Evolutionary conservation across 2,113 vertebrate genomes (phyloP).

Genomic region (Neogobius melanostomus): DNA sequence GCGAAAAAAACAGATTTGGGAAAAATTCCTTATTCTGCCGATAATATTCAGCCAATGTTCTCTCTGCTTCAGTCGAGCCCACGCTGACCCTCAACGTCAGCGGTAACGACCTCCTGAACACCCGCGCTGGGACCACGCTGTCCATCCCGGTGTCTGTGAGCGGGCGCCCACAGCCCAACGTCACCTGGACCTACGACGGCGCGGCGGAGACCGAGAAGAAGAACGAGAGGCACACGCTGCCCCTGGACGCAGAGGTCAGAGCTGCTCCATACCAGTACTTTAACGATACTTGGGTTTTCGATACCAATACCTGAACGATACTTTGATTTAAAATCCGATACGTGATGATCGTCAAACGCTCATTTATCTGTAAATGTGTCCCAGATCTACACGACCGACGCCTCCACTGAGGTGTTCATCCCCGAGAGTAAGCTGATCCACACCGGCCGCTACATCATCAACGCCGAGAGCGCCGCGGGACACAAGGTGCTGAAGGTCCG

Average conservation of each 20-base stretch:
- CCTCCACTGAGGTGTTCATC: slow-evolving; percentile 82
- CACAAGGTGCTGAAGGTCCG: slow-evolving; percentile 88
- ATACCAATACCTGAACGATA: too few relatives aligned
- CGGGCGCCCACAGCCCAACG: slow-evolving; percentile 88
- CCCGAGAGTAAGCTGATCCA: slow-evolving; percentile 86
- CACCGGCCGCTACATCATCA: slow-evolving; percentile 90
- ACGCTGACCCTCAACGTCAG: slow-evolving; percentile 84
- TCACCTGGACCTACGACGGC: slow-evolving; percentile 94
- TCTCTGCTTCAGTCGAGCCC: slow-evolving; percentile 82
- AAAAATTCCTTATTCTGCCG: too few relatives aligned
- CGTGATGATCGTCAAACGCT: too few relatives aligned
- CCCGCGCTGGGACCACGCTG: slow-evolving; percentile 84
- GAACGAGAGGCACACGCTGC: slow-evolving; percentile 89
- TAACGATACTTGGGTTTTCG: too few relatives aligned
- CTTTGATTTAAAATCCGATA: too few relatives aligned
- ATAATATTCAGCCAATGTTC: not conserved
- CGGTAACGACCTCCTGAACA: slow-evolving; percentile 84
- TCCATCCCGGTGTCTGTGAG: slow-evolving; percentile 86
- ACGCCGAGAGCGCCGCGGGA: slow-evolving; percentile 91
- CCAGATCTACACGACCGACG: slow-evolving; percentile 86
- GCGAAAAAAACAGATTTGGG: too few relatives aligned
- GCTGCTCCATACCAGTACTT: too few relatives aligned
- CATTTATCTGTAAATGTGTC: too few relatives aligned
- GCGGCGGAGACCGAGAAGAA: slow-evolving; percentile 87
- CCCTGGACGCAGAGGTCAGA: slow-evolving; percentile 85